These are phyloP conservation scores for Neolamprologus sp. DNA, from an alignment of 2,113 vertebrate genomes.

Conservation along the genomic window DNA sequence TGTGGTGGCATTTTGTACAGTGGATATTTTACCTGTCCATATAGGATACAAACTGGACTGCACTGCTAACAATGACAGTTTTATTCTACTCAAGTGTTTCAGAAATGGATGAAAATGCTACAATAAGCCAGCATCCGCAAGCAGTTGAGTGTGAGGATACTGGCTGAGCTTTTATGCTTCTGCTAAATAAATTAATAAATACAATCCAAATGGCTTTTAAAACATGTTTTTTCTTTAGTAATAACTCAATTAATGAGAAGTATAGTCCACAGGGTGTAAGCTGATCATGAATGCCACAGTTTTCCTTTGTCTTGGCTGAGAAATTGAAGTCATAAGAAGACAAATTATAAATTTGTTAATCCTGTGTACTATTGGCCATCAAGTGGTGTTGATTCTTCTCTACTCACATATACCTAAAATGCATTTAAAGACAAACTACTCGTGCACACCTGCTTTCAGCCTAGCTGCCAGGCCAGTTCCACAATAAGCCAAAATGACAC, in stretches of 20 bases:
- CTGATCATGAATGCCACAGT: background rate
- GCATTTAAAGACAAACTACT: background rate
- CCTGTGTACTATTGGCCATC: background rate
- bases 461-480: background rate
- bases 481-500: background rate
- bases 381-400: background rate
- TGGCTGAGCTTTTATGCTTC: background rate
- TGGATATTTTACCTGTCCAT: background rate
- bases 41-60: background rate
- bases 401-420: background rate
- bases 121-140: background rate
- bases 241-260: background rate
- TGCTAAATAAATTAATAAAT: background rate
- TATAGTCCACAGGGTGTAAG: background rate
- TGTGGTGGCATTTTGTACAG: background rate
- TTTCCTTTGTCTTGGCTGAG: background rate
- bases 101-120: background rate
- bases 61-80: background rate
- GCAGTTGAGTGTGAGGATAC: background rate
- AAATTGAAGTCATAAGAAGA: background rate
- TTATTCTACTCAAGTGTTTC: background rate
- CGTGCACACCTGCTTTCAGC: background rate
- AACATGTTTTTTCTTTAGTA: accelerated
- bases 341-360: background rate
- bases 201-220: background rate